Base-by-base conservation (phyloP, 2,113 vertebrate species). In the Burhinus bistriatus region DNA sequence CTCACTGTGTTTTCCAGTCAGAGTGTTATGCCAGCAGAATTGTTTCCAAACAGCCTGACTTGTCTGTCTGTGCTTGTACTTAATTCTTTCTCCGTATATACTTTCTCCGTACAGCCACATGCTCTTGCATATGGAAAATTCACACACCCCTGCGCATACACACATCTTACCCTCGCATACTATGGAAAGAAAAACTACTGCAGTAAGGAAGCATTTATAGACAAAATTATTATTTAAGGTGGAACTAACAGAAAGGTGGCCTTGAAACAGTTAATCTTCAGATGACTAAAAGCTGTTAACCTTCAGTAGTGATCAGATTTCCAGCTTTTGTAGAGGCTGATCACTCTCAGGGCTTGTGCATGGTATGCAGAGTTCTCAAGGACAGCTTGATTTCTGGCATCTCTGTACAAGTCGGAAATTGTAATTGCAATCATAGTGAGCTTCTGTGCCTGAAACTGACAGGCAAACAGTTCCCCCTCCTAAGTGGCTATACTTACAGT, bases 301-400 rank as follows among this genome's bases (percentile, higher is more conserved):
- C 95, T 97, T 90, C 77, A 92, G 87, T 14, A 82, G 66, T 11
- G 83, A 87, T 87, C 83, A 73, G n/a, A 90, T 71, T 95, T 87
- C 62, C 68, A 95, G 59, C 87, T 80, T 83, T 58, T 62, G 61
- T 19, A 66, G 42, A 52, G 55, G 40, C 64, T 93, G 89, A 95
- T 87, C 73, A 47, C 89, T 93, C 93, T 32, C 0, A 13, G 64
- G 87, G 69, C 83, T 85, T 26, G 44, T 6, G 58, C n/a, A 10
- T 8, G 49, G 68, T 36, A 61, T 61, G 58, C 55, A 68, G 70
- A 25, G 27, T n/a, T 94, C 78, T 95, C 89, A 95, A 93, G 89
- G 92, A 88, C 92, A 89, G 82, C 76, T 44, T 76, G 78, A 95
- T 95, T 93, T 77, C 87, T 94, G 80, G 73, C 91, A 85, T 66